Evolutionary conservation across 1,140 invertebrate genomes (phyloP).

Genomic region (Akabosia matsudoensis): DNA sequence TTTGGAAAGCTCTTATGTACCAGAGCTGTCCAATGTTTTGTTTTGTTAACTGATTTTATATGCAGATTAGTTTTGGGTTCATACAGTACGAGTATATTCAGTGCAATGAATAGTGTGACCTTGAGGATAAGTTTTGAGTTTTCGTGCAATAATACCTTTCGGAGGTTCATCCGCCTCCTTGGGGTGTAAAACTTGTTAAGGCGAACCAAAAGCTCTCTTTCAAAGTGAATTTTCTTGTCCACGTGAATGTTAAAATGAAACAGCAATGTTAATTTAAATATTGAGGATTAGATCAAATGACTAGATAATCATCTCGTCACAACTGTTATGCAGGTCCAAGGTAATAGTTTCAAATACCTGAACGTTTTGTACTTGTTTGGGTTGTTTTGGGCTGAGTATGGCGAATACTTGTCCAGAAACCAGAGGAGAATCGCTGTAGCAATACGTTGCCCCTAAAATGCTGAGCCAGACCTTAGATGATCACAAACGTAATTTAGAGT

Average conservation of each 20-base stretch:
- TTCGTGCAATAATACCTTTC: constrained; percentile 30
- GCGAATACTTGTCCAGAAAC: constrained; percentile 84
- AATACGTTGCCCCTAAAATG: constrained; percentile 75
- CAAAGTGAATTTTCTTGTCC: constrained; percentile 79
- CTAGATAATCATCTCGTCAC: too few relatives aligned
- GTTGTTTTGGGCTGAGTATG: constrained; percentile 81
- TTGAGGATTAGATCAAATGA: not conserved
- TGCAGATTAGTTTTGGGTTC: not conserved
- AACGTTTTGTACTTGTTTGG: constrained; percentile 74
- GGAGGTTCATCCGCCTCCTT: constrained; percentile 66
- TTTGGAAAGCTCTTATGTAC: not conserved
- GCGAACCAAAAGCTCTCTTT: constrained; percentile 93
- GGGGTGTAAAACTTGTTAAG: constrained; percentile 84
- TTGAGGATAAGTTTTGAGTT: not conserved
- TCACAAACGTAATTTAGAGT: not conserved
- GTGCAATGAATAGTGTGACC: too few relatives aligned
- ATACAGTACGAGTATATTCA: too few relatives aligned
- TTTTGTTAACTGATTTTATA: not conserved
- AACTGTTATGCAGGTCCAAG: too few relatives aligned
- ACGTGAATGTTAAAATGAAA: not conserved
- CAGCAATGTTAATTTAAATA: not conserved
- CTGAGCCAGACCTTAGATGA: constrained; percentile 64
- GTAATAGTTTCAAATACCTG: too few relatives aligned
- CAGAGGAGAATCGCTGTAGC: constrained; percentile 81
- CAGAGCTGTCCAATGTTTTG: too few relatives aligned